phyloP scores from a whole-genome alignment of 2,113 vertebrate species.

The Podarcis cretensis region DNA sequence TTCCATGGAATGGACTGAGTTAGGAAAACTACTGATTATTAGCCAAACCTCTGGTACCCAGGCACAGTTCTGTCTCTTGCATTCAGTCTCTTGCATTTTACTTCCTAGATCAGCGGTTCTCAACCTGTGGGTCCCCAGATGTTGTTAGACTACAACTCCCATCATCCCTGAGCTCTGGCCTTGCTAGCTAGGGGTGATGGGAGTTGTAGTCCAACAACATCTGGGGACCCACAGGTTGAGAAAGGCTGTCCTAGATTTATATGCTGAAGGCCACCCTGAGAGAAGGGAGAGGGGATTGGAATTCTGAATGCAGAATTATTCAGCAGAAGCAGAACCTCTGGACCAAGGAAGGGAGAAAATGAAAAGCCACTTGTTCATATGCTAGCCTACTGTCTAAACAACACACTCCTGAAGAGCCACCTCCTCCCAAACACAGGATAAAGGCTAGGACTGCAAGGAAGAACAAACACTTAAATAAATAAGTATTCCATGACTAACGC shows the following conservation, averaged over 20 bases:
- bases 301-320: not conserved
- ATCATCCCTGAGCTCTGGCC: no score
- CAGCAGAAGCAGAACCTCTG: not conserved
- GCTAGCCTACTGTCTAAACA: not conserved
- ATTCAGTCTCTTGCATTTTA: not conserved
- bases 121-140: no score
- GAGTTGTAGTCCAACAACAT: no score
- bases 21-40: not conserved
- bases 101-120: not conserved
- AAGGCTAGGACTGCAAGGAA: not conserved
- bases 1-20: not conserved
- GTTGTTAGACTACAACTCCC: no score
- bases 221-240: no score
- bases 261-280: not conserved
- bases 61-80: not conserved
- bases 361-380: not conserved
- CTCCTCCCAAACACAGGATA: not conserved
- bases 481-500: no score
- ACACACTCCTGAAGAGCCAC: not conserved
- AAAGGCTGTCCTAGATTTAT: not conserved
- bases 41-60: not conserved
- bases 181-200: no score
- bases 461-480: not conserved
- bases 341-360: not conserved
- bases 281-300: not conserved